Evolutionary conservation across 2,888 invertebrate genomes (phyloP), one percentile per base, ranked within the genome.

Genomic region (Tillus elongatus): DNA sequence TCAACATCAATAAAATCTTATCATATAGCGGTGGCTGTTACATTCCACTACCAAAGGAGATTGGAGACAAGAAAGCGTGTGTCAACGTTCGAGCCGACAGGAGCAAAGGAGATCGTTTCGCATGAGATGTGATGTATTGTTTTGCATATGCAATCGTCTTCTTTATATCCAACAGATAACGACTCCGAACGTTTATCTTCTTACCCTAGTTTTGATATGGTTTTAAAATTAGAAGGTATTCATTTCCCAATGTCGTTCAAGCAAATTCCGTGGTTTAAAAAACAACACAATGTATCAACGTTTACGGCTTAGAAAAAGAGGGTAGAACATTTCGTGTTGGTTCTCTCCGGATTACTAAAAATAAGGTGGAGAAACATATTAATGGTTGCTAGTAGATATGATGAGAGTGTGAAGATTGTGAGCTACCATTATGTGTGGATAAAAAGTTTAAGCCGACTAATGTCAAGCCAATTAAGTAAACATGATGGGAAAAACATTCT

Each of bases 81-180:
- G 36, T 46, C 30, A 49, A 51, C 41, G 42, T 50, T 1, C 34
- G 43, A 35, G 50, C 49, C 36, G 13, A 40, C 4, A 46, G 47
- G 33, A 19, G 41, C n/a, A 32, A 37, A 6, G n/a, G n/a, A n/a
- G n/a, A n/a, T n/a, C n/a, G n/a, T n/a, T n/a, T n/a, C n/a, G n/a
- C n/a, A n/a, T n/a, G n/a, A n/a, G n/a, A n/a, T n/a, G n/a, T n/a
- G n/a, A n/a, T n/a, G n/a, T n/a, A n/a, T n/a, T 52, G 50, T 32
- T 52, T 52, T 36, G 44, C 42, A 4, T 48, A 46, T 47, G 35
- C 45, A 10, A 37, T 40, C 9, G 37, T 16, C 2, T 30, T 33
- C 36, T 6, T 28, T 33, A 12, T 33, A 33, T 12, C 34, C 34
- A 4, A 9, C 10, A 8, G 15, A 11, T 13, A 27, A 6, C 10